These are phyloP conservation scores for Protaetia brevitarsis DNA, from an alignment of 1,140 invertebrate genomes.

Conservation along the genomic window DNA sequence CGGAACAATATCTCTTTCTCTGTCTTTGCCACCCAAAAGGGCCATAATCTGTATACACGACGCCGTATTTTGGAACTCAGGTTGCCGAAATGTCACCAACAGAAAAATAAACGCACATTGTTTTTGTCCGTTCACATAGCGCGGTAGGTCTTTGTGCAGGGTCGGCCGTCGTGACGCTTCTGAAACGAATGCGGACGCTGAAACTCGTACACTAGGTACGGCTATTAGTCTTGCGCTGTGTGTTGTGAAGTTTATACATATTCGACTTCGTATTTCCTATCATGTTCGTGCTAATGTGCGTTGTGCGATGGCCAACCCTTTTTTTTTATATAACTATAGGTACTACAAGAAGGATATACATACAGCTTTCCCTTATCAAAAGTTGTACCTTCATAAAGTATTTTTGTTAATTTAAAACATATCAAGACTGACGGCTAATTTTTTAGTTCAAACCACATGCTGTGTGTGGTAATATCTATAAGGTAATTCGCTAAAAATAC, in stretches of 20 bases:
- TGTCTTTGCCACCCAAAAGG: constrained; percentile 35
- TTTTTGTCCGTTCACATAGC: constrained; percentile 2
- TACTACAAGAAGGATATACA: too few relatives aligned
- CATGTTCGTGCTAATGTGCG: too few relatives aligned
- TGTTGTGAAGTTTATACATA: background rate
- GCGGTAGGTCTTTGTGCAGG: background rate
- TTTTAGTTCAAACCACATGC: too few relatives aligned
- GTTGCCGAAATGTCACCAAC: constrained; percentile 12
- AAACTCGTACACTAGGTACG: constrained; percentile 10
- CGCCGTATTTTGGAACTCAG: constrained; percentile 17
- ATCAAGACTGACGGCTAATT: too few relatives aligned
- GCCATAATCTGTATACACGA: constrained; percentile 31
- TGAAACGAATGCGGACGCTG: constrained; percentile 3
- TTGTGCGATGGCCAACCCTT: too few relatives aligned
- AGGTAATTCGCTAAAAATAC: too few relatives aligned
- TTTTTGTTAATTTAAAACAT: too few relatives aligned
- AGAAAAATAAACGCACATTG: constrained; percentile 16
- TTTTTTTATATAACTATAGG: too few relatives aligned
- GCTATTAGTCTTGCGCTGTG: constrained; percentile 14
- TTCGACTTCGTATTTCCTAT: too few relatives aligned
- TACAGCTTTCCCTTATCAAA: too few relatives aligned
- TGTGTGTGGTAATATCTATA: too few relatives aligned
- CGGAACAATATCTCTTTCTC: constrained; percentile 37
- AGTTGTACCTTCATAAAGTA: too few relatives aligned
- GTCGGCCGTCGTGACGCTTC: constrained; percentile 2